These are phyloP conservation scores for Melospiza melodia DNA, from an alignment of 2,113 vertebrate genomes.

Conservation along the genomic window DNA sequence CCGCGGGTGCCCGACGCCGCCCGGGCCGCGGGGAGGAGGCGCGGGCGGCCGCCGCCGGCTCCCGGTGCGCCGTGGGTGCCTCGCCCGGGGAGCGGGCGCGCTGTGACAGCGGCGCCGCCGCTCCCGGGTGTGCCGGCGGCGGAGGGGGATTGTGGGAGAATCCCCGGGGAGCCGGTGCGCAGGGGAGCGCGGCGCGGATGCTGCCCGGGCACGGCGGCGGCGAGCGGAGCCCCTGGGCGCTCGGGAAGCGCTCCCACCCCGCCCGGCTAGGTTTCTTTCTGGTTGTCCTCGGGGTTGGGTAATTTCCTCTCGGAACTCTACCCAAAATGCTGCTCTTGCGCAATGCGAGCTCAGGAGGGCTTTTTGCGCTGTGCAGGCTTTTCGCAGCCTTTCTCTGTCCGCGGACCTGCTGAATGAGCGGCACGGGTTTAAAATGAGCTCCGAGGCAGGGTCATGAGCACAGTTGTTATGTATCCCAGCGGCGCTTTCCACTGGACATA, in stretches of 20 bases:
- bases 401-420: background rate
- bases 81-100: background rate
- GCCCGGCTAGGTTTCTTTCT: background rate
- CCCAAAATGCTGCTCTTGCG: background rate
- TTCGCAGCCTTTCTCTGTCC: background rate
- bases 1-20: too few relatives aligned
- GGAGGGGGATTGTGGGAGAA: constrained; percentile 7
- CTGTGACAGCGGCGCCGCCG: background rate
- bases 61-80: background rate
- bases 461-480: background rate
- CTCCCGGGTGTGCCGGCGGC: background rate
- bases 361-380: background rate
- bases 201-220: background rate
- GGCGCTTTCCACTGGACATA: background rate
- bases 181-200: background rate
- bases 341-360: background rate
- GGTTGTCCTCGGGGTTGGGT: background rate
- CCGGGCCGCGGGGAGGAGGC: background rate
- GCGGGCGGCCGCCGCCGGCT: too few relatives aligned
- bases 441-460: background rate
- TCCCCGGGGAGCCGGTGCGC: background rate
- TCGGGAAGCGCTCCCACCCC: background rate
- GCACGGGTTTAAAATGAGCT: background rate
- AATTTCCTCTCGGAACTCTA: constrained; percentile 37
- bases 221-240: background rate